Percentiles rank a stretch among this genome's conserved stretches.
These are phyloP conservation scores for Artibeus jamaicensis DNA, from an alignment of 2,797 vertebrate genomes.

Conservation along the genomic window DNA sequence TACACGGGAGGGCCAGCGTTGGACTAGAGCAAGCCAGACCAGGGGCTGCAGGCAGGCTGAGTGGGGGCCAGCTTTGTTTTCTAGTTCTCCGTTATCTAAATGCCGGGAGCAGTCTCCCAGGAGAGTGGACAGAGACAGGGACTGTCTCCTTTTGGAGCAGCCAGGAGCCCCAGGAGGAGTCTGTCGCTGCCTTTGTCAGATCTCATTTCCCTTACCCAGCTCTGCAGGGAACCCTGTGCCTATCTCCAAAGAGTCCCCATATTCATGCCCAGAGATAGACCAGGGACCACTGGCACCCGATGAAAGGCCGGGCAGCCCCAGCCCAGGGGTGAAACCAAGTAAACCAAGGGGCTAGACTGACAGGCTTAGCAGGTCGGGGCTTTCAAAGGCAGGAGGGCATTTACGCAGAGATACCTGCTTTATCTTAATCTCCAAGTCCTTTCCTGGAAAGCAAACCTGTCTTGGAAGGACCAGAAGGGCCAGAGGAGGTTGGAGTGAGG, in stretches of 20 bases:
- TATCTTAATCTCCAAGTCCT: background rate
- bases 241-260: background rate
- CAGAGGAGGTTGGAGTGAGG: background rate
- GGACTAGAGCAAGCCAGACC: background rate
- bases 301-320: slow-evolving; percentile 35
- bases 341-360: background rate
- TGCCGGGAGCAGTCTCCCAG: background rate
- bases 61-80: background rate
- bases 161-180: background rate
- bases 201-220: background rate
- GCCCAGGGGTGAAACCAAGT: background rate
- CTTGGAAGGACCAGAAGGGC: background rate
- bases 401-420: background rate
- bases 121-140: background rate
- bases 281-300: background rate
- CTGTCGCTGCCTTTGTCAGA: background rate
- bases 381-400: background rate
- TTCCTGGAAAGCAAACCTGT: slow-evolving; percentile 7
- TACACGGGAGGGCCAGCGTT: background rate
- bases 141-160: background rate
- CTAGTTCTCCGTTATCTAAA: background rate
- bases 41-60: background rate
- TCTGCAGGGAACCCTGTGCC: background rate
- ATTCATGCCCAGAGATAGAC: background rate
- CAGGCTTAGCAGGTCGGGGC: background rate